Evolutionary conservation across 2,113 vertebrate species (phyloP).

Genomic region (Prochilodus magdalenae): DNA sequence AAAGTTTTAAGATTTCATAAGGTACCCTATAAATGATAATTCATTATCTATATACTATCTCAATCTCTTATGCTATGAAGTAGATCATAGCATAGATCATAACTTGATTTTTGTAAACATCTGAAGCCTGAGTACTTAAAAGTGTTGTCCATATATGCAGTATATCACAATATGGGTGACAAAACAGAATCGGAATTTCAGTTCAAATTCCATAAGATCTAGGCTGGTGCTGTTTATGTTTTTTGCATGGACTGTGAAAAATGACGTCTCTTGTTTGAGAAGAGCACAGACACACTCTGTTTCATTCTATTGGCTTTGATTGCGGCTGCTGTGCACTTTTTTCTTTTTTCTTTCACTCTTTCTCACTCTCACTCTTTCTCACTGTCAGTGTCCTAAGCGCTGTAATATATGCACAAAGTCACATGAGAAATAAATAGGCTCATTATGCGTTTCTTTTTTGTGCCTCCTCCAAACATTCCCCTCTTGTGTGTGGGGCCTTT

Average conservation of each 20-base stretch:
- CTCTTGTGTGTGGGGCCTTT: slow-evolving; percentile 60
- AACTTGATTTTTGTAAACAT: too few relatives aligned
- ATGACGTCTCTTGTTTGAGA: slow-evolving; percentile 44
- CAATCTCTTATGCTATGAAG: too few relatives aligned
- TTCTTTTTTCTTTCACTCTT: slow-evolving; percentile 27
- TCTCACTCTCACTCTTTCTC: slow-evolving; percentile 31
- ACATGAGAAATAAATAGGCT: slow-evolving; percentile 62
- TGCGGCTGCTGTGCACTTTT: slow-evolving; percentile 41
- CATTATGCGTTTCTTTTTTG: slow-evolving; percentile 51
- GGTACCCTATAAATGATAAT: too few relatives aligned
- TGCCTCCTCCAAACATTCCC: slow-evolving; percentile 62
- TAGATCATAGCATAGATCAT: too few relatives aligned
- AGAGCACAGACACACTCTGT: slow-evolving; percentile 41
- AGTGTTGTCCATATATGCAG: too few relatives aligned
- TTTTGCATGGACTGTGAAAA: slow-evolving; percentile 28
- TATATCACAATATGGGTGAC: too few relatives aligned
- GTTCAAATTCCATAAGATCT: not conserved
- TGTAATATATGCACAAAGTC: slow-evolving; percentile 59
- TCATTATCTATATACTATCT: too few relatives aligned
- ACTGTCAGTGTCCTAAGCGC: slow-evolving; percentile 15
- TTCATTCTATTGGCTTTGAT: slow-evolving; percentile 40
- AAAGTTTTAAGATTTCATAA: too few relatives aligned
- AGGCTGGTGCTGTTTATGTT: slow-evolving; percentile 3
- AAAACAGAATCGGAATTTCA: not conserved
- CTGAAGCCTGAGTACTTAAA: too few relatives aligned